A percentile compares a stretch with the other conserved stretches of the same genome.
phyloP scores from a whole-genome alignment of 2,113 vertebrate species.

The Apistogramma diplotaenia region DNA sequence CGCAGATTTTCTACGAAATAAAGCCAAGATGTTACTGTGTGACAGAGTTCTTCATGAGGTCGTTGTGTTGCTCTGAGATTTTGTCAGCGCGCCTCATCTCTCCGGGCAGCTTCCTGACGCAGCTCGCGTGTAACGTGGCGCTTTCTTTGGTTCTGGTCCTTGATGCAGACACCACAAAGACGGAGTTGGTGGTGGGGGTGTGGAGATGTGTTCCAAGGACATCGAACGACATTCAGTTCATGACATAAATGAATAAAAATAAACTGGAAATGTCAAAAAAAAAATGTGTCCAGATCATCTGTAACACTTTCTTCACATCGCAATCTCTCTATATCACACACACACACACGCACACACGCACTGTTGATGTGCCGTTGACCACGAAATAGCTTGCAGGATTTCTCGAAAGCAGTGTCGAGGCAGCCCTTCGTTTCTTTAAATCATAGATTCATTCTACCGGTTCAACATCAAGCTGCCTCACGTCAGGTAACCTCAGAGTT shows the following conservation, averaged over 20 bases:
- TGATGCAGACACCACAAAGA: not conserved
- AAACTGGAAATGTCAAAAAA: too few relatives aligned
- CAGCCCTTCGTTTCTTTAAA: not conserved
- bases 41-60: not conserved
- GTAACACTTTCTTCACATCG: not conserved
- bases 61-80: not conserved
- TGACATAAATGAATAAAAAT: not conserved
- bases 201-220: not conserved
- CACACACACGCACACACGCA: not conserved
- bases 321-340: not conserved
- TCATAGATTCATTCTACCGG: not conserved
- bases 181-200: too few relatives aligned
- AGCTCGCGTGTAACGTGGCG: constrained; percentile 15
- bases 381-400: not conserved
- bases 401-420: not conserved
- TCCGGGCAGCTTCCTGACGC: constrained; percentile 21
- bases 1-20: not conserved
- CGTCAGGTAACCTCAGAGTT: not conserved
- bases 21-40: not conserved
- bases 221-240: not conserved
- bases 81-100: constrained; percentile 2
- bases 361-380: not conserved
- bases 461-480: not conserved
- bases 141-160: constrained; percentile 45
- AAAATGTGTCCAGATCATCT: not conserved